Base-by-base conservation (phyloP, 2,113 vertebrate genomes). In the Hyperopisus bebe region DNA sequence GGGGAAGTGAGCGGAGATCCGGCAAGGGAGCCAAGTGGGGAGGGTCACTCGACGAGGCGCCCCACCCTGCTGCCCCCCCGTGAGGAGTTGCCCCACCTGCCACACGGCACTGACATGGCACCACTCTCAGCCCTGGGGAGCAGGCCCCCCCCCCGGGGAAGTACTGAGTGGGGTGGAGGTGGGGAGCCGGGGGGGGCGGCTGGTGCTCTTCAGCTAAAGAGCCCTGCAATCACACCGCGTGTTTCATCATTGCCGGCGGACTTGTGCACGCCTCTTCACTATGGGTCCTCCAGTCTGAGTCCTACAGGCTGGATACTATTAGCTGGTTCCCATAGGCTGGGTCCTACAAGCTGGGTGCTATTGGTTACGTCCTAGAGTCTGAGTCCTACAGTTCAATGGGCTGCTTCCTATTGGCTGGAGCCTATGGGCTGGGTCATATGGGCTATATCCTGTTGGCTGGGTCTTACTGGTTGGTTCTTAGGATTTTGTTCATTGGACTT, bases 21-120 rank as follows among this genome's bases (percentile, higher is more conserved):
- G 91, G 70, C 90, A 93, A 92, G 92, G 92, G 93, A 94, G 94
- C 93, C 92, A 96, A 96, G 94, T 95, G 94, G 94, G 94, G 94
- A 94, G 94, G 93, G 93, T 94, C 94, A 92, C 93, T 95, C 91
- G 93, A 91, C 91, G 93, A 90, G 91, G 93, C 92, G 93, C 93
- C 93, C 95, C 94, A 94, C 94, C 94, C 92, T 91, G 94, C 95
- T 95, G 94, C 91, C 94, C 92, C 90, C 9, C 89, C 74, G 86
- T 50, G 50, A 24, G 70, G 91, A 92, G 92, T 94, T 74, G 89
- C 91, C 91, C 92, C 91, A 95, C 94, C 94, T 92, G 91, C 90
- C 91, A 6, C 90, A 92, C 90, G 90, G 92, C 92, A 92, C 90
- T 94, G 94, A 94, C 94, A 95, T 91, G 90, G 92, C 88, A 88